Evolutionary conservation across 1,140 invertebrate species (phyloP).

Genomic region (Hylaeus volcanicus): DNA sequence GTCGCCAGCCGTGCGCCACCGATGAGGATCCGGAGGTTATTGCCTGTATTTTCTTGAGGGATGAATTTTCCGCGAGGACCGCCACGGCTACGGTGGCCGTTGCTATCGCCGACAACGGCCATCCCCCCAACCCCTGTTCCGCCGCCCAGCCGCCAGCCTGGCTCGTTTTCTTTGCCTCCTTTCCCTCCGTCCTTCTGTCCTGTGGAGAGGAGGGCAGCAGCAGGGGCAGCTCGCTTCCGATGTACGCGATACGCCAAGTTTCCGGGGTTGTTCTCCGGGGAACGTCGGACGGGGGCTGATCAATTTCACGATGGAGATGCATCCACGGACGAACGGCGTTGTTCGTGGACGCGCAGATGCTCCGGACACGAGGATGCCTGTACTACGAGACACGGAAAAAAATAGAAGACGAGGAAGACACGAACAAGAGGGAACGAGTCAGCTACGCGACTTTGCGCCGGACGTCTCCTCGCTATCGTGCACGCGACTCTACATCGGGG

Average conservation of each 20-base stretch:
- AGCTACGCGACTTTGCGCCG: too few relatives aligned
- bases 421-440: too few relatives aligned
- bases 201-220: neutral
- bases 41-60: constrained; percentile 79
- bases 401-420: too few relatives aligned
- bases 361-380: constrained; percentile 23
- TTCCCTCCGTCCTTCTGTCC: constrained; percentile 1
- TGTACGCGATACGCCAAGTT: constrained; percentile 48
- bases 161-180: too few relatives aligned
- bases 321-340: constrained; percentile 24
- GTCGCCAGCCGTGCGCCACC: constrained; percentile 53
- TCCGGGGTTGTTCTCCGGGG: constrained; percentile 41
- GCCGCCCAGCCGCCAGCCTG: neutral
- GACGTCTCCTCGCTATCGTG: too few relatives aligned
- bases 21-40: constrained; percentile 76
- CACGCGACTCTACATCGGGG: too few relatives aligned
- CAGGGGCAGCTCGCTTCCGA: constrained; percentile 40
- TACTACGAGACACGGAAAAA: neutral
- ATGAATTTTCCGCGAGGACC: constrained; percentile 71
- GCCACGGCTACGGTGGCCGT: constrained; percentile 37
- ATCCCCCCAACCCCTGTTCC: neutral
- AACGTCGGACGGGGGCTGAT: constrained; percentile 41
- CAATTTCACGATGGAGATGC: constrained; percentile 61
- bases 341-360: constrained; percentile 39
- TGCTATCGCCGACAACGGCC: constrained; percentile 24